Base-by-base conservation (phyloP, 2,888 invertebrate genomes). In the Drosophila emarginata region DNA sequence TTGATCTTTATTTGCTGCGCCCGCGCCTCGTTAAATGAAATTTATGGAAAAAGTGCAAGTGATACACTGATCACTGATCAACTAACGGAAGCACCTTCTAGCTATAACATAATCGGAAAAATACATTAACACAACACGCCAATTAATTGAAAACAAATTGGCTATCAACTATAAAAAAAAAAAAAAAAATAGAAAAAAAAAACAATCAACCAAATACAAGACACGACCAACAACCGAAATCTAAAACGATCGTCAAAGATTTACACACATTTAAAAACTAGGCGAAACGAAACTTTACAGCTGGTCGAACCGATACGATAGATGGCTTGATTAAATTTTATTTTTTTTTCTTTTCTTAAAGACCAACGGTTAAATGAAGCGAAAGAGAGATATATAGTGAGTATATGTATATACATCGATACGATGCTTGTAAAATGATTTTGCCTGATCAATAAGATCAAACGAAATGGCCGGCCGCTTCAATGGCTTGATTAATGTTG, bases 121-220 rank as follows among this genome's bases (percentile, higher is more conserved):
- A 74, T 72, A 64, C 68, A 74, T 84, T 73, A 83, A 75, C 79
- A 77, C 77, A 82, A 81, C 81, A 77, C 80, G 81, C 81, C 85
- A 84, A 81, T 87, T 82, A 82, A 81, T 87, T 87, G 87, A 82
- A 84, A 87, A 67, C 81, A 84, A 82, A 87, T 87, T 87, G 85
- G 50, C 85, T 67, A 87, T 87, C 77, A 82, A 79, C 68, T 78
- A 74, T 68, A 81, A 82, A 18, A 45, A 12, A 45, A 1, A 28
- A 5, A 28, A 28, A 28, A 5, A 28, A 4, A 28, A 28, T 5
- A 4, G 1, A 28, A 1, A n/a, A n/a, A n/a, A n/a, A n/a, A n/a
- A n/a, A n/a, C n/a, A n/a, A n/a, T n/a, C n/a, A n/a, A n/a, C n/a
- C 28, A 2, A 28, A 28, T 28, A 32, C 32, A 11, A 32, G 2